A percentile compares a stretch with the other conserved stretches of the same genome.
These are phyloP conservation scores for Mirounga angustirostris DNA, from an alignment of 2,113 vertebrate species.

Conservation along the genomic window DNA sequence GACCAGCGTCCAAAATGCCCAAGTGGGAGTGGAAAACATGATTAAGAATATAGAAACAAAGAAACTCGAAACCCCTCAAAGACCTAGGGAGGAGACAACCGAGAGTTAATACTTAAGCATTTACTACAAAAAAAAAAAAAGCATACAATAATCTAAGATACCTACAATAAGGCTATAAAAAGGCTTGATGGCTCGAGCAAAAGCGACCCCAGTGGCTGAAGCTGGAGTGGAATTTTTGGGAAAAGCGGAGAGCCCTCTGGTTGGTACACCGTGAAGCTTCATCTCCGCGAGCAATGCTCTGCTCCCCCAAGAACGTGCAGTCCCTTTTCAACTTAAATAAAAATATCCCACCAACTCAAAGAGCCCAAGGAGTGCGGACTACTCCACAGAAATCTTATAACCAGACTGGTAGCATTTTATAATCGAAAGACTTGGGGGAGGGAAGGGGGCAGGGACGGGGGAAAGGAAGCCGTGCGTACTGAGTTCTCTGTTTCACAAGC, in stretches of 20 bases:
- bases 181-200: slow-evolving; percentile 71
- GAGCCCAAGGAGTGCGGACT: background rate
- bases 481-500: slow-evolving; percentile 15
- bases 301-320: background rate
- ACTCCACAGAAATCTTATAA: background rate
- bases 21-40: slow-evolving; percentile 76
- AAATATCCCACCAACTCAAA: slow-evolving; percentile 25
- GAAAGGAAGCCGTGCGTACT: background rate
- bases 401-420: slow-evolving; percentile 40
- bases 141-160: slow-evolving; percentile 56
- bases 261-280: background rate
- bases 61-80: background rate
- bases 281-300: background rate
- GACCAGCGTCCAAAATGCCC: slow-evolving; percentile 88
- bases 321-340: background rate
- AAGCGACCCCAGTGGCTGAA: slow-evolving; percentile 61
- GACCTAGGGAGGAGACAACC: background rate
- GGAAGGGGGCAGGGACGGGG: fast-evolving
- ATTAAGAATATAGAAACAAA: slow-evolving; percentile 75
- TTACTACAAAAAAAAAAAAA: slow-evolving; percentile 56
- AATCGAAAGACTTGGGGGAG: background rate
- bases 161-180: slow-evolving; percentile 69
- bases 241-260: background rate
- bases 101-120: slow-evolving; percentile 70
- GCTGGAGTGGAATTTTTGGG: background rate